Evolutionary conservation across 2,797 vertebrate genomes (phyloP), one percentile per base, ranked within the genome.

Genomic region (Acanthurus leucopareius): DNA sequence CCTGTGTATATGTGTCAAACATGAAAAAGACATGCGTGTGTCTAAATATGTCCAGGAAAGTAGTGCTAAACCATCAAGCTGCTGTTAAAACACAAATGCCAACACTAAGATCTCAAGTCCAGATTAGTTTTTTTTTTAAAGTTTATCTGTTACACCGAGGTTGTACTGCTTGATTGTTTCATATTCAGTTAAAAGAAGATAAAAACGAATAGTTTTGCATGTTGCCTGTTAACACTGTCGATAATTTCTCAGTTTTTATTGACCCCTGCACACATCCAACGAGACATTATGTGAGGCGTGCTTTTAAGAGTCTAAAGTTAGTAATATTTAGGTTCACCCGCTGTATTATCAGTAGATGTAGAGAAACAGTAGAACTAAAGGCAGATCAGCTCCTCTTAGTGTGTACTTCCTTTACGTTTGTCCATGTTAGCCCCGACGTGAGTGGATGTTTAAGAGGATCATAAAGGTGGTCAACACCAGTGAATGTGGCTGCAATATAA

Each of bases 171-270:
- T 52, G 57, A 61, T 69, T 67, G 76, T 88, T 86, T 86, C 67
- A 72, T 40, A 75, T 79, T 87, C 73, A 51, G 69, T 87, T 81
- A 22, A 16, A 62, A 86, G 40, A 79, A 84, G 61, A 56, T 75
- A 63, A 73, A 80, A 84, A 84, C 54, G 73, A 57, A 71, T 80
- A 40, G 70, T 81, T 87, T 84, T 92, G 89, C 91, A 94, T 94
- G 93, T 88, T 92, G 89, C 92, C 90, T 90, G 93, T 91, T 80
- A 45, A 89, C 84, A 82, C 82, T 77, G 68, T 81, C 74, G 75
- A 86, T 76, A 38, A 83, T 80, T 80, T 56, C 52, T 63, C 69
- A 7, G 44, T 84, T 84, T 76, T 74, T 67, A 53, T 69, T 62
- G 49, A 81, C 65, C 75, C 64, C 51, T 44, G 16, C 74, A 69